Base-by-base conservation (phyloP, 2,113 vertebrate genomes). In the Madoqua kirkii region DNA sequence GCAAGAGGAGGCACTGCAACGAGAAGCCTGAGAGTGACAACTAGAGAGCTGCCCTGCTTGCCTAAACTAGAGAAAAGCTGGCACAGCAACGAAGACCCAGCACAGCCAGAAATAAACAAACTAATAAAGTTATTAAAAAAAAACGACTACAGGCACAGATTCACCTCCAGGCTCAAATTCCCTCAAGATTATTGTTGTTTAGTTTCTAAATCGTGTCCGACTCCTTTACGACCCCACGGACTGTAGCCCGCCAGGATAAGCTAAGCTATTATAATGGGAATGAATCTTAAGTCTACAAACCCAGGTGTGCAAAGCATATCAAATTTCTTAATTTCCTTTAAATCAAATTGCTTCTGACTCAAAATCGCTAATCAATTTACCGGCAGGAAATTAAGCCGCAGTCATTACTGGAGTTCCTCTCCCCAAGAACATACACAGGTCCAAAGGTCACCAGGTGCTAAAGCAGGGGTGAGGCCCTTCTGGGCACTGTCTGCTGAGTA, bases 291-390 rank as follows among this genome's bases (percentile, higher is more conserved):
- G 62, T 5, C 7, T 40, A 33, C 85, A 88, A 76, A 55, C 36
- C 62, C 83, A 83, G 83, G 54, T 76, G 62, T 76, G 36, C 54
- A 62, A 54, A 93, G 27, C 57, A 10, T 52, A 88, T 88, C 74
- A 83, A n/a, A 76, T 91, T 91, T 81, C 52, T 94, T 91, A 45
- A 94, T 96, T 96, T 94, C 74, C 83, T 96, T 64, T 62, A 60
- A 88, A 76, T 81, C 13, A 64, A 48, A 83, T 62, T 55, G 21
- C 83, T 74, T 83, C 13, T 45, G 45, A 71, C 60, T 94, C 7
- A 29, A 52, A 91, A 36, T 82, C 5, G 31, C 43, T 48, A 59
- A 60, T 83, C 60, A 62, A 16, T 40, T 33, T 62, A 36, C 62
- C 9, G 76, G 45, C 76, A 76, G 84, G 89, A 96, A 92, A 92